Percentiles rank a stretch among this genome's conserved stretches.
These are phyloP conservation scores for Paramisgurnus dabryanus DNA, from an alignment of 2,113 vertebrate genomes.

Conservation along the genomic window DNA sequence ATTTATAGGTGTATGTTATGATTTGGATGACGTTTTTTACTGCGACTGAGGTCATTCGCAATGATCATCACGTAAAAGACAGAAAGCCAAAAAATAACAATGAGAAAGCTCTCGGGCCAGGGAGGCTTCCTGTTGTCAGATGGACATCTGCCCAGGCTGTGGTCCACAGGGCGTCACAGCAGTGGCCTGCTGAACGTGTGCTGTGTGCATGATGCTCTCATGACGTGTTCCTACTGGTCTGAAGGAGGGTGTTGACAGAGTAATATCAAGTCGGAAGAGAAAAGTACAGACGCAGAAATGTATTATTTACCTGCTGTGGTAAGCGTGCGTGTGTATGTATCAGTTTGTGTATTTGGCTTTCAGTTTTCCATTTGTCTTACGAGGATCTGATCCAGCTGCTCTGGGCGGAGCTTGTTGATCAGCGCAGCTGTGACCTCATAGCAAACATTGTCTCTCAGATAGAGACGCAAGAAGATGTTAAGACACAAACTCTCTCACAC, in stretches of 20 bases:
- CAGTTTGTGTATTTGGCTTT: neutral
- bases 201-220: slow-evolving; percentile 28
- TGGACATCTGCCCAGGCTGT: slow-evolving; percentile 52
- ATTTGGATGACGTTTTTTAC: neutral
- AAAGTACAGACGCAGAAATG: slow-evolving; percentile 19
- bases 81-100: slow-evolving; percentile 25
- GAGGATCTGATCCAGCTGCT: slow-evolving; percentile 31
- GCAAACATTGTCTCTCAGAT: slow-evolving; percentile 33
- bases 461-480: slow-evolving; percentile 24
- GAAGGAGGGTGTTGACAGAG: slow-evolving; percentile 40
- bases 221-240: slow-evolving; percentile 35
- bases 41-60: neutral
- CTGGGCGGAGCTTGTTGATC: slow-evolving; percentile 36
- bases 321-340: slow-evolving; percentile 8
- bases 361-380: slow-evolving; percentile 43
- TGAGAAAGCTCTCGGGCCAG: slow-evolving; percentile 10
- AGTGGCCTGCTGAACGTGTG: slow-evolving; percentile 31
- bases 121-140: slow-evolving; percentile 39
- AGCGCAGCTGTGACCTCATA: slow-evolving; percentile 41
- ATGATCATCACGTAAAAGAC: neutral
- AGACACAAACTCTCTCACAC: slow-evolving; percentile 38
- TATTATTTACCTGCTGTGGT: slow-evolving; percentile 25
- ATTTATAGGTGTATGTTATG: neutral
- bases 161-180: slow-evolving; percentile 37
- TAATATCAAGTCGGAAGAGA: slow-evolving; percentile 33